These are phyloP conservation scores for Eupithecia insigniata DNA, from an alignment of 2,888 invertebrate species.

Conservation along the genomic window DNA sequence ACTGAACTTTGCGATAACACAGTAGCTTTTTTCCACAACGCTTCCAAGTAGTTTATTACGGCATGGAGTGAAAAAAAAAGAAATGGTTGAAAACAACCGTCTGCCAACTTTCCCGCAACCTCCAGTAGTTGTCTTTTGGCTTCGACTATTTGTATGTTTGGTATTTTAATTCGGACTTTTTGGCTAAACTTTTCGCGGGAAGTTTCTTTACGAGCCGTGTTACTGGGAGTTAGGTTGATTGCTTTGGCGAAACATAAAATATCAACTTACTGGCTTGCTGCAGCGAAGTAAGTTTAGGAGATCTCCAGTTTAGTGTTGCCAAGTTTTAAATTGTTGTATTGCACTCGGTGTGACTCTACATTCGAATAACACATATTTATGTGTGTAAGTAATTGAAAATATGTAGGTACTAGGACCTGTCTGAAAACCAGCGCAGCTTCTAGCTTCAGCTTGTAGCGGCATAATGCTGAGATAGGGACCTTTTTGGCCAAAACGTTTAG, in stretches of 20 bases:
- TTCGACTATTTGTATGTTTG: conserved; percentile 33
- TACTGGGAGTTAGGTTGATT: conserved; percentile 16
- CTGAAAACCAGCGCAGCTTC: too few species aligned
- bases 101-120: conserved; percentile 49
- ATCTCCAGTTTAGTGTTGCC: not conserved
- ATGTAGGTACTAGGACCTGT: too few species aligned
- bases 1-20: conserved; percentile 34
- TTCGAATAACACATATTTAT: not conserved
- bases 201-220: conserved; percentile 23
- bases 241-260: conserved; percentile 11
- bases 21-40: conserved; percentile 42
- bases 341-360: too few species aligned
- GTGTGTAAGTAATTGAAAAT: too few species aligned
- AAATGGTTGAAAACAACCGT: conserved; percentile 49
- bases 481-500: too few species aligned
- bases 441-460: too few species aligned
- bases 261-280: conserved; percentile 7
- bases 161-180: conserved; percentile 36
- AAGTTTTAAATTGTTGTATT: not conserved
- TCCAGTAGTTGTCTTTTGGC: conserved; percentile 29
- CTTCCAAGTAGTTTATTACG: conserved; percentile 56
- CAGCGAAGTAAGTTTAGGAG: not conserved
- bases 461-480: too few species aligned
- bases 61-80: conserved; percentile 48
- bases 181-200: conserved; percentile 21